These are phyloP conservation scores for Thrips palmi DNA, from an alignment of 1,140 invertebrate genomes.

Conservation along the genomic window DNA sequence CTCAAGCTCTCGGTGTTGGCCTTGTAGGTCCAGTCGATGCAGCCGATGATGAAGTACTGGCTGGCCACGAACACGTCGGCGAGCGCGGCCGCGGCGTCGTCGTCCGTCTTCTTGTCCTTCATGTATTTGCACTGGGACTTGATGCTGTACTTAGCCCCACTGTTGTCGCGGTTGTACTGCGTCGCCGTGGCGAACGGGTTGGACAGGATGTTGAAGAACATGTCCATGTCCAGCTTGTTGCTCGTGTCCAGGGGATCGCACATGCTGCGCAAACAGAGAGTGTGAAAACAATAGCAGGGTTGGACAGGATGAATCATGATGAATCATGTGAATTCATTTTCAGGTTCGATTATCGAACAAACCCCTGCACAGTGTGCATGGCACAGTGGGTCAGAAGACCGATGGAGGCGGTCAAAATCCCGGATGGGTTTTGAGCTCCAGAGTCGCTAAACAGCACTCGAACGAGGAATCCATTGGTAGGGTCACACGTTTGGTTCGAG, in stretches of 20 bases:
- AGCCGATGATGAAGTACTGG: constrained; percentile 13
- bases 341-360: too few relatives aligned
- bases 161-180: constrained; percentile 37
- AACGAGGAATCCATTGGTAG: too few relatives aligned
- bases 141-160: constrained; percentile 30
- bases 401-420: too few relatives aligned
- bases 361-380: too few relatives aligned
- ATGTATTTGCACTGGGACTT: constrained; percentile 32
- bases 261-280: constrained; percentile 24
- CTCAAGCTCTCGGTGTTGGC: constrained; percentile 11
- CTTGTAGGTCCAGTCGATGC: constrained; percentile 9
- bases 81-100: constrained; percentile 18
- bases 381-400: too few relatives aligned
- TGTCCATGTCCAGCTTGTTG: constrained; percentile 25
- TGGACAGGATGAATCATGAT: too few relatives aligned
- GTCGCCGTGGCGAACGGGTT: constrained; percentile 33
- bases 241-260: constrained; percentile 27
- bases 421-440: too few relatives aligned
- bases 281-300: too few relatives aligned
- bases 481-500: too few relatives aligned
- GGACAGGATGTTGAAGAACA: constrained; percentile 28
- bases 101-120: constrained; percentile 19
- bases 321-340: too few relatives aligned
- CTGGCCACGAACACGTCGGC: neutral
- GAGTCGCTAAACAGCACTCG: too few relatives aligned